Conservation (phyloP, 2,888 invertebrate species). For the Phymatocera aterrima region DNA sequence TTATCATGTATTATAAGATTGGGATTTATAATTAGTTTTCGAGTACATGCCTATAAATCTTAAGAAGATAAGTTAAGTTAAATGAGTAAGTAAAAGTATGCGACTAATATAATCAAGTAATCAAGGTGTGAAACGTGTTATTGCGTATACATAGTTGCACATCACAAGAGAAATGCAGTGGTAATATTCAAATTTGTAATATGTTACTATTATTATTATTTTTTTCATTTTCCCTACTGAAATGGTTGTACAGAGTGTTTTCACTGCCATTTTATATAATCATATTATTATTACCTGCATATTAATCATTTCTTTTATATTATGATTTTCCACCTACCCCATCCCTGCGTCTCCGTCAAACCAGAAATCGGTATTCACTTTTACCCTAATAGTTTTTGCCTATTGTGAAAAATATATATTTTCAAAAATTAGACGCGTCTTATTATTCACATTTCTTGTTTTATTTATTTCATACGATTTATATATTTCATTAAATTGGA, state of each 20-base stretch:
- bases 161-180: conserved; percentile 31
- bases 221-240: background rate
- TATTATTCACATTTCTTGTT: background rate
- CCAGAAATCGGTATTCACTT: conserved; percentile 45
- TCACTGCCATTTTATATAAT: conserved; percentile 56
- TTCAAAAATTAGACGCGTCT: conserved; percentile 35
- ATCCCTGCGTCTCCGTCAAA: background rate
- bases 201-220: background rate
- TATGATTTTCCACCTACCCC: conserved; percentile 30
- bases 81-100: conserved; percentile 22
- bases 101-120: too few relatives aligned
- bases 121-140: conserved; percentile 44
- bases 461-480: background rate
- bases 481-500: background rate
- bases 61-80: background rate
- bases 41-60: conserved; percentile 48
- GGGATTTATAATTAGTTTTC: conserved; percentile 53
- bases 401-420: conserved; percentile 51
- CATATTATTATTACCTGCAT: conserved; percentile 48
- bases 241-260: conserved; percentile 58
- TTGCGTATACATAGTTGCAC: conserved; percentile 40
- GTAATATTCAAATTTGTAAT: conserved; percentile 17
- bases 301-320: conserved; percentile 51
- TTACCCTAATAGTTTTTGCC: conserved; percentile 49
- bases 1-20: conserved; percentile 60